phyloP scores from a whole-genome alignment of 2,888 invertebrate genomes.

The Hypercompe scribonia region DNA sequence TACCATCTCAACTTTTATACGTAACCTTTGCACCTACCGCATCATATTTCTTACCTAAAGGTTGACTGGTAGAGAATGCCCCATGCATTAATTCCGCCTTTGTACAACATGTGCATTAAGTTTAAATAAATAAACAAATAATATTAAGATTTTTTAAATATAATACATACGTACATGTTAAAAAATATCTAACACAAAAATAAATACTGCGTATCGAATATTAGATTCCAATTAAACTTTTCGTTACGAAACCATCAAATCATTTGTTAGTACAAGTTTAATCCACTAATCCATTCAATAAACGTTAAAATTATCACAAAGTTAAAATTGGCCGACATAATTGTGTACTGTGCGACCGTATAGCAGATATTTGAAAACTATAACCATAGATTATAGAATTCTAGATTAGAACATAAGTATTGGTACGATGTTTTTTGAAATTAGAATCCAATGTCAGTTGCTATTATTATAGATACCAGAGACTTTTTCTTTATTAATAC shows the following conservation, averaged over 20 bases:
- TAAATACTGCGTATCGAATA: neutral
- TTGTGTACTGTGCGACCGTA: conserved; percentile 20
- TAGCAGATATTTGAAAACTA: conserved; percentile 19
- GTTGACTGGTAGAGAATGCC: no score
- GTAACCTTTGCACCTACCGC: no score
- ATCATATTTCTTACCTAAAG: no score
- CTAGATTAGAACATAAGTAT: conserved; percentile 2
- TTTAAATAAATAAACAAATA: no score
- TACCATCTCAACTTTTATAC: no score
- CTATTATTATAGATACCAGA: no score
- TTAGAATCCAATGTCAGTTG: no score
- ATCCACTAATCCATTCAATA: conserved; percentile 36
- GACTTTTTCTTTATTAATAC: no score
- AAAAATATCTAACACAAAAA: neutral
- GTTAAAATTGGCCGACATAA: conserved; percentile 43
- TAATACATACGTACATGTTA: no score
- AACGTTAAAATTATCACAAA: conserved; percentile 26
- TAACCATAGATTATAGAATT: conserved; percentile 9
- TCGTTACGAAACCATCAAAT: conserved; percentile 21
- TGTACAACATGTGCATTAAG: no score
- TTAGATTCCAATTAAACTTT: neutral
- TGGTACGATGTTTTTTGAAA: neutral
- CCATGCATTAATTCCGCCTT: no score
- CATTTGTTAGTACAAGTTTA: conserved; percentile 34
- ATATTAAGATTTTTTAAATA: no score